phyloP scores from a whole-genome alignment of 2,797 vertebrate species.

The Smutsia gigantea region DNA sequence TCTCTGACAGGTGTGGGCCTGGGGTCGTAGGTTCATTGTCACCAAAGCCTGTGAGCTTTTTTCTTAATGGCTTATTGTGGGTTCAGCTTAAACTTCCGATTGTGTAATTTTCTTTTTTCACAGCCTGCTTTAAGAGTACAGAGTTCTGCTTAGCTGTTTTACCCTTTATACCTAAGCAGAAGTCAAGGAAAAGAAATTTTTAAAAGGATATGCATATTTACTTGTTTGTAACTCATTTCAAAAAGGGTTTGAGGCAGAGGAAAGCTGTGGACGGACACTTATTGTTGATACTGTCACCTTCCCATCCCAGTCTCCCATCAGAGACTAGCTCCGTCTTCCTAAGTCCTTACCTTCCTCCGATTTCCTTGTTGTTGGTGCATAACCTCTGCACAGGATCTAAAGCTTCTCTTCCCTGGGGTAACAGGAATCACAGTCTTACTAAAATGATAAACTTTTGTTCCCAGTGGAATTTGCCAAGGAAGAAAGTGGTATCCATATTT shows the following conservation, averaged over 20 bases:
- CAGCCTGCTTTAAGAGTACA: neutral
- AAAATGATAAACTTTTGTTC: neutral
- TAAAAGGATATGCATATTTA: neutral
- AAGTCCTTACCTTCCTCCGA: neutral
- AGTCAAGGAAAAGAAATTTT: neutral
- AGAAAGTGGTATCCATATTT: neutral
- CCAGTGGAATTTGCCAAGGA: neutral
- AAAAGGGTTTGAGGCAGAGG: neutral
- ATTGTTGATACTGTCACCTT: neutral
- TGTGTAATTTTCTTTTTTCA: neutral
- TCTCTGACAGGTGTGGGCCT: neutral
- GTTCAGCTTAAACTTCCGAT: neutral
- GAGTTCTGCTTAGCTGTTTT: neutral
- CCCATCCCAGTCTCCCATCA: neutral
- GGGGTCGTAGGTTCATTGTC: neutral
- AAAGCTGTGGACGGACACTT: neutral
- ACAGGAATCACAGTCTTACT: neutral
- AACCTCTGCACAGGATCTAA: neutral
- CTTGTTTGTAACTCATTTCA: neutral
- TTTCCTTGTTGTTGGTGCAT: neutral
- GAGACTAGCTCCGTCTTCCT: neutral
- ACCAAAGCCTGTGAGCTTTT: neutral
- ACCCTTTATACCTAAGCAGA: neutral
- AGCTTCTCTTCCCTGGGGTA: neutral
- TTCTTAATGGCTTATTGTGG: neutral